Base-by-base conservation (phyloP, 2,113 vertebrate genomes). In the Tragelaphus scriptus region DNA sequence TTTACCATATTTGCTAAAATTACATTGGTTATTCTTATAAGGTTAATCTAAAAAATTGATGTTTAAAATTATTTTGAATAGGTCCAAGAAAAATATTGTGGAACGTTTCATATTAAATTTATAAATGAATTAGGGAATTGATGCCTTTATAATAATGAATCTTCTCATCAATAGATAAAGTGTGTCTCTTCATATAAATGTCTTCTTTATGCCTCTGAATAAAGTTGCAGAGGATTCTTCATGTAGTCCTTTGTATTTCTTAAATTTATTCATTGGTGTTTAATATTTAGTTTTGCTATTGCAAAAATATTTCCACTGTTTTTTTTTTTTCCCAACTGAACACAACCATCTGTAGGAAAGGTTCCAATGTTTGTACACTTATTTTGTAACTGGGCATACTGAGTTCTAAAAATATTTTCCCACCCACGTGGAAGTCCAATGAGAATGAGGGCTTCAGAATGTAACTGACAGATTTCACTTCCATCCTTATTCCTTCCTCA, bases 331-430 rank as follows among this genome's bases (percentile, higher is more conserved):
- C 26, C n/a, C 85, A 59, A 71, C 15, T 7, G 23, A 92, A 92
- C 92, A 97, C 30, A 95, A n/a, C 21, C 58, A 49, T 53, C 61
- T 92, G 19, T 90, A 96, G 94, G 80, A 87, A 96, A 93, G 84
- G 93, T 25, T 89, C 47, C 49, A 81, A 10, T 58, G 53, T 68
- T 94, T 86, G 87, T 65, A 87, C 12, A 55, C 16, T 85, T 85
- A 59, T 26, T 96, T 91, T 96, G 55, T 89, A 93, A 94, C 63
- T 15, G 80, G 92, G 95, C 49, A 84, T 88, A 85, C 44, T 82
- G 58, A 91, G 36, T 97, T 90, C 95, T 96, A 90, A 88, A 97
- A 88, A 77, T 88, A 94, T 86, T 75, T 97, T 94, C 90, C 36
- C 40, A 92, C 68, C 85, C 71, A 84, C 23, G 26, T 47, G 4